Evolutionary conservation across 53 echinoderm and acorn worm genomes (phyloP), one percentile per base, ranked within the genome.

Genomic region (Antedon mediterranea): DNA sequence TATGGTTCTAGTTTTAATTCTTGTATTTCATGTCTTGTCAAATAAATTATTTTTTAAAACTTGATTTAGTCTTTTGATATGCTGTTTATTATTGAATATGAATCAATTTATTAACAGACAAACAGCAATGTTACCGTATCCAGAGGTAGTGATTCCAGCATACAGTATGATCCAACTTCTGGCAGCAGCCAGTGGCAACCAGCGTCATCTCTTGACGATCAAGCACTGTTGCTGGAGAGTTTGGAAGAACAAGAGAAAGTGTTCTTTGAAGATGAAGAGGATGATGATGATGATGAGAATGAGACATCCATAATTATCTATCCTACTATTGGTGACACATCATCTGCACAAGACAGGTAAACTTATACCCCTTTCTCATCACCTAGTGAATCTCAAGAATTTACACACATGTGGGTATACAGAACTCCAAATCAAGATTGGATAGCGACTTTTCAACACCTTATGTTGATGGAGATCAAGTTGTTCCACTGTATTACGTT

Each of bases 221-320:
- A 72, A 86, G 80, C 43, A 32, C 72, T 20, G 77, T 74, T 43
- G 78, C 83, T 4, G 76, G 77, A 28, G 89, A 84, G 73, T 73
- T 76, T 81, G 81, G 97, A 95, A 31, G 86, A 87, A 7, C 34
- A 75, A 72, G 84, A 83, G 31, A 87, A 82, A 27, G 81, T 87
- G 26, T 84, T 89, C 71, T 79, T 83, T 26, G 87, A 87, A 29
- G 85, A 81, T 20, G 86, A 88, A 34, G 86, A 87, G 43, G 86
- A 86, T 14, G 85, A 85, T 31, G 83, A 79, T 30, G 79, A 79
- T 23, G 88, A 88, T 29, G 84, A 84, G 14, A 88, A 90, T 15
- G 84, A 82, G 14, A 79, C 84, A 30, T 87, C 89, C 71, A 88
- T 93, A 29, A 98, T 98, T 76, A 82, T 98, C 71, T 98, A 98